Base-by-base conservation (phyloP, 2,113 vertebrate genomes). In the Cottus gobio region DNA sequence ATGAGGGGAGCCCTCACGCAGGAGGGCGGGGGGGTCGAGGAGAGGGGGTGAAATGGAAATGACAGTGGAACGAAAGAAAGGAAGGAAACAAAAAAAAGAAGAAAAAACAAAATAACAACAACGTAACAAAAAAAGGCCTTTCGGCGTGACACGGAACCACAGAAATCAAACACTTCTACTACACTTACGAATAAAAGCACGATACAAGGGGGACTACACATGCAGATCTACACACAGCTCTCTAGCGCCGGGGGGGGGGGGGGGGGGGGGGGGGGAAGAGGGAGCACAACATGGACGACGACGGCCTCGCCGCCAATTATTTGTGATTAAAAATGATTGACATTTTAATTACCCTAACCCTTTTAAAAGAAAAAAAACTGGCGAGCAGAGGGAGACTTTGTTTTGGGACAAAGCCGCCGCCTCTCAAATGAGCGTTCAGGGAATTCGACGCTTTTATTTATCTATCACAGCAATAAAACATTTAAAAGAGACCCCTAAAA, bases 81-180 rank as follows among this genome's bases (percentile, higher is more conserved):
- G 79, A 87, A 96, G 93, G 84, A 89, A 95, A 96, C 91, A 95
- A 95, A 95, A 95, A 42, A 42, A 96, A 90, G 92, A 92, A 96
- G 88, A 95, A 95, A 96, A 95, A 95, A 94, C 79, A 96, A 96
- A 95, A 96, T 94, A 95, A 95, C 93, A 94, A 90, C 91, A 94
- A 96, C 96, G 94, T 93, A 93, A 95, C 91, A 88, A 94, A 93
- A 94, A 92, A 93, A 93, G 76, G 88, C 87, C 85, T 90, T 78
- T 91, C 71, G 87, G 85, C 37, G 79, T 92, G 90, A 95, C 88
- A 90, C 87, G 94, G 95, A 96, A 96, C 95, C 95, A 93, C 91
- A 93, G 76, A 94, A 91, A 88, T 90, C 71, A 89, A 92, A 92
- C 89, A 92, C 80, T 92, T 88, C 96, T 96, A 97, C 54, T 95